These are phyloP conservation scores for Cabera pusaria DNA, from an alignment of 2,888 invertebrate species.

Conservation along the genomic window DNA sequence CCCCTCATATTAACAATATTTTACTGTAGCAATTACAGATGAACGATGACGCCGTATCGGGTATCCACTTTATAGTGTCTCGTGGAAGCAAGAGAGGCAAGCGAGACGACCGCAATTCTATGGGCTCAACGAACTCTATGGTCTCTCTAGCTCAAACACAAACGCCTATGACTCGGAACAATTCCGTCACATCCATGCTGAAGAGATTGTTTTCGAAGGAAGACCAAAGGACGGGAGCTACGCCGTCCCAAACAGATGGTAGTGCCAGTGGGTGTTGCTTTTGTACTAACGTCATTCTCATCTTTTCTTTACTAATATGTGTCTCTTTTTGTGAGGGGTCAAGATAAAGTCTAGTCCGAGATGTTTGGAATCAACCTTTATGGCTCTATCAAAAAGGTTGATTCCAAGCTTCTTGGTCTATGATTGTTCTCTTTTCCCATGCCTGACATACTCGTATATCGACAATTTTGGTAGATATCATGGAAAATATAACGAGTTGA, in stretches of 20 bases:
- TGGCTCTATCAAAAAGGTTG: no score
- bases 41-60: conserved; percentile 88
- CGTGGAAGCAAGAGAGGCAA: conserved; percentile 77
- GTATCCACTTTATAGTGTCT: conserved; percentile 88
- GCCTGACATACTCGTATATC: no score
- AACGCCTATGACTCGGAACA: conserved; percentile 87
- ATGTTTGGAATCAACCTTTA: no score
- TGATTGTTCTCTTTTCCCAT: no score
- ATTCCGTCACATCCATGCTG: conserved; percentile 90
- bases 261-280: conserved; percentile 57
- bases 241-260: conserved; percentile 72
- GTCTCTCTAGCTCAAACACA: conserved; percentile 81
- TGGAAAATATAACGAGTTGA: no score
- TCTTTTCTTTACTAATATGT: conserved; percentile 11
- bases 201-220: conserved; percentile 91
- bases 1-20: no score
- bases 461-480: no score
- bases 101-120: conserved; percentile 68
- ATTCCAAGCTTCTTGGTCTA: no score
- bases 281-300: conserved; percentile 12
- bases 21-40: conserved; percentile 80
- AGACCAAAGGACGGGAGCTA: conserved; percentile 72
- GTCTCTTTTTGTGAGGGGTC: no score
- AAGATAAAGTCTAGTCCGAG: no score
- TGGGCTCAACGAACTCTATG: conserved; percentile 77